Evolutionary conservation across 2,888 invertebrate species (phyloP), one percentile per base, ranked within the genome.

Genomic region (Cephus runcator): DNA sequence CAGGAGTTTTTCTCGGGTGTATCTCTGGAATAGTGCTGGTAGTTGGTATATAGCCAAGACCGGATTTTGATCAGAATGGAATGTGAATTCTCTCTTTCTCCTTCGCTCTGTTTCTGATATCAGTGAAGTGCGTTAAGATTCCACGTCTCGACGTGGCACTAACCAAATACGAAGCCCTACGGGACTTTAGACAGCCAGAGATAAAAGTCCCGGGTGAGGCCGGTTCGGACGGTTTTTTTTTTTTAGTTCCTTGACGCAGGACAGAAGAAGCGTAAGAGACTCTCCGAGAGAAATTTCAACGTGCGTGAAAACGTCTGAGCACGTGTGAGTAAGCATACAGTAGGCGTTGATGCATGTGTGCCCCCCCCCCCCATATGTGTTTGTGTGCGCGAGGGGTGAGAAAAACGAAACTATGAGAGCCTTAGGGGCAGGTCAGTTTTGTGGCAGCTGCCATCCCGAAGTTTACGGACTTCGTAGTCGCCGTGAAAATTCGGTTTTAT

Each of bases 401-500:
- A 71, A 31, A 34, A 71, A 71, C 12, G 71, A 71, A 34, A 71
- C 71, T 71, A 71, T 15, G 31, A 31, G 12, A 71, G 71, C 56
- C 56, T 56, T 9, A 23, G 71, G 71, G 71, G 71, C 71, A 71
- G 71, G 71, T 71, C 71, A 71, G 71, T 71, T 71, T 71, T 23
- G 31, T 31, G 71, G 71, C 71, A 71, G 71, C 71, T 71, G 71
- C 71, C 15, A 33, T 15, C 71, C 31, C 30, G 11, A 33, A 69
- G 69, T 35, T 35, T 35, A 35, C 35, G 12, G 12, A 35, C 12
- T 35, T 35, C 12, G 35, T 9, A 23, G 56, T 23, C 56, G 1
- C 2, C 23, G 56, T 56, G 23, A 56, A 56, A 56, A 56, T 56
- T 23, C 9, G 15, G 6, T 23, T 23, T 56, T 56, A 9, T 23